These are phyloP conservation scores for Microctonus aethiopoides DNA, from an alignment of 2,888 invertebrate species.

Conservation along the genomic window DNA sequence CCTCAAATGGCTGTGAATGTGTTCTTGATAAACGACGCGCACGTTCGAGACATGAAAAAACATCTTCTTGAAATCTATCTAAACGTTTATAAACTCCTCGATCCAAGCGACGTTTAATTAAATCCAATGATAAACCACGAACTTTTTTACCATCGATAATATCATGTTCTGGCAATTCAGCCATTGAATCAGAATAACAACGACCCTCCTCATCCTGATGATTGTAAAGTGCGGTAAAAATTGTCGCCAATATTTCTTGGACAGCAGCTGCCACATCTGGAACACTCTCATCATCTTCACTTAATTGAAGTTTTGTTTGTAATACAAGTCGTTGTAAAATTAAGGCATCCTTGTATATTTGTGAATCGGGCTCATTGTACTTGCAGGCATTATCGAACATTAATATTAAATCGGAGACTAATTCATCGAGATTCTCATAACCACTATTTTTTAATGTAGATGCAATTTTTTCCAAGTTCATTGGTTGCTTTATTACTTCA, in stretches of 20 bases:
- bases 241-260: conserved; percentile 88
- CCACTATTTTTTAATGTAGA: conserved; percentile 81
- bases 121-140: conserved; percentile 88
- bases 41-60: conserved; percentile 92
- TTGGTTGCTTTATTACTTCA: conserved; percentile 95
- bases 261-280: conserved; percentile 92
- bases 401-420: conserved; percentile 88
- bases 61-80: conserved; percentile 96
- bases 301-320: conserved; percentile 89
- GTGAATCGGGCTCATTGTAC: conserved; percentile 97
- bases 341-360: conserved; percentile 96
- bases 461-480: conserved; percentile 95
- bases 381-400: conserved; percentile 98
- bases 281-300: conserved; percentile 85
- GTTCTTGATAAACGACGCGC: conserved; percentile 89
- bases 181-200: conserved; percentile 95
- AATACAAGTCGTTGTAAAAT: conserved; percentile 91
- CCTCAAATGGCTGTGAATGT: conserved; percentile 96
- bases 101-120: conserved; percentile 93
- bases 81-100: conserved; percentile 91
- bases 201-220: conserved; percentile 97
- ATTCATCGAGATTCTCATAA: conserved; percentile 86
- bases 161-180: conserved; percentile 91
- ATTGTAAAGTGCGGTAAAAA: conserved; percentile 95
- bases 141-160: conserved; percentile 74